Evolutionary conservation across 2,113 vertebrate genomes (phyloP).

Genomic region (Anolis carolinensis): DNA sequence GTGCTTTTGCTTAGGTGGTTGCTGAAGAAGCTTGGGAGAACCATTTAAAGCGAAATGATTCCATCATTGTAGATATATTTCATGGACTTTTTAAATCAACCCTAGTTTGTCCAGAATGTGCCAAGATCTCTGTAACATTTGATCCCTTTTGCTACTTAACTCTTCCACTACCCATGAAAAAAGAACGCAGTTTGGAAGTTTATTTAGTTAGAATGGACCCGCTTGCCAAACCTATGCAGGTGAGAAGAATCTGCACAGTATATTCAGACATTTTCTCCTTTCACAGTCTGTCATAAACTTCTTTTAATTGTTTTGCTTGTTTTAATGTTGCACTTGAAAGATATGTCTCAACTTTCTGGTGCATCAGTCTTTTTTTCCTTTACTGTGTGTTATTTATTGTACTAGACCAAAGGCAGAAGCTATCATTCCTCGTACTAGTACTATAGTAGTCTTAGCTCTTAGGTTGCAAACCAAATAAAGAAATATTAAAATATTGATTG

Average conservation of each 20-base stretch:
- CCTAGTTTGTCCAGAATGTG: conserved; percentile 93
- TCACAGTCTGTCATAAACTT: neutral
- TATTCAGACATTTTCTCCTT: neutral
- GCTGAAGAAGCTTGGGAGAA: conserved; percentile 99
- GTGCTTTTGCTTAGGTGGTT: conserved; percentile 84
- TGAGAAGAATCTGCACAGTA: conserved; percentile 57
- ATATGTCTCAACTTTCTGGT: neutral
- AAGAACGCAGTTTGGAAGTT: conserved; percentile 95
- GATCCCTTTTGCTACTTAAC: conserved; percentile 99
- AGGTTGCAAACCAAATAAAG: neutral
- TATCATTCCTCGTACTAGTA: neutral
- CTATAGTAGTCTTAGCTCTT: neutral
- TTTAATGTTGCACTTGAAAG: neutral
- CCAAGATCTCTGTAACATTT: conserved; percentile 97
- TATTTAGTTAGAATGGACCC: conserved; percentile 94
- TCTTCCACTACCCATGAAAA: conserved; percentile 96
- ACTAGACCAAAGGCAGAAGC: neutral
- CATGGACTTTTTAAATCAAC: conserved; percentile 99
- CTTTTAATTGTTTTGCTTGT: neutral
- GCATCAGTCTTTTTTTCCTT: neutral
- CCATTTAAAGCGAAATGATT: conserved; percentile 97
- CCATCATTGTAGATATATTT: conserved; percentile 99
- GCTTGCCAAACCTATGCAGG: conserved; percentile 93
- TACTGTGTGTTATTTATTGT: neutral
- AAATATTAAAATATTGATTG: neutral